Evolutionary conservation across 92 coral and sea anemone species (phyloP), one percentile per base, ranked within the genome.

Genomic region (Chrysogorgia sp.): DNA sequence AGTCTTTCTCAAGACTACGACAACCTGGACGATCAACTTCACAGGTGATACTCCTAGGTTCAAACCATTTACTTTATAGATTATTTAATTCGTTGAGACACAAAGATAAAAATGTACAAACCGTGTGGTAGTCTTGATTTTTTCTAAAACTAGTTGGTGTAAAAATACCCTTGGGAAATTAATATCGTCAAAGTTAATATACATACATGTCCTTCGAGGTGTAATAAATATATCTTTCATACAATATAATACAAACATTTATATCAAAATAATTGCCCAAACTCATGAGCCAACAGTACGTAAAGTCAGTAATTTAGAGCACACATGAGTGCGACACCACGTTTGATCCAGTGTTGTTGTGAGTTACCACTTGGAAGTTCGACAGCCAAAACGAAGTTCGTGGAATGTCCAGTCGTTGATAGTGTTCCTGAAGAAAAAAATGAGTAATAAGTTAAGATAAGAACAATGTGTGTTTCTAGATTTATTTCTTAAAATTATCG

Each of bases 281-380:
- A 47, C 15, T 12, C n/a, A 7, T 47, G 53, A 47, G n/a, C 2
- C 17, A 47, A 47, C n/a, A n/a, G 53, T 47, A 2, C 2, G 10
- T 47, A 0, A 0, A 34, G 24, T 85, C 66, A 93, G 69, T 93
- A 93, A 71, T 93, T 93, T 15, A 93, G 87, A 7, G 97, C 97
- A 33, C 97, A 93, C 97, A 93, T 93, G 68, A 93, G 92, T 1
- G 97, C 97, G 49, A 93, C 97, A 24, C 96, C 97, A 57, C 92
- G 90, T 63, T 93, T 93, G 78, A 93, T 93, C 97, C 97, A 93
- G 81, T 93, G 96, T 45, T 85, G 87, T 63, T 93, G 96, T 1
- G 83, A 50, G 43, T 90, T 83, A 58, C 85, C 78, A 87, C 98
- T 93, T 10, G 98, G 98, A 31, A 93, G 41, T 79, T 93, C 98